Evolutionary conservation across 2,888 invertebrate genomes (phyloP).

Genomic region (Conops quadrifasciatus): DNA sequence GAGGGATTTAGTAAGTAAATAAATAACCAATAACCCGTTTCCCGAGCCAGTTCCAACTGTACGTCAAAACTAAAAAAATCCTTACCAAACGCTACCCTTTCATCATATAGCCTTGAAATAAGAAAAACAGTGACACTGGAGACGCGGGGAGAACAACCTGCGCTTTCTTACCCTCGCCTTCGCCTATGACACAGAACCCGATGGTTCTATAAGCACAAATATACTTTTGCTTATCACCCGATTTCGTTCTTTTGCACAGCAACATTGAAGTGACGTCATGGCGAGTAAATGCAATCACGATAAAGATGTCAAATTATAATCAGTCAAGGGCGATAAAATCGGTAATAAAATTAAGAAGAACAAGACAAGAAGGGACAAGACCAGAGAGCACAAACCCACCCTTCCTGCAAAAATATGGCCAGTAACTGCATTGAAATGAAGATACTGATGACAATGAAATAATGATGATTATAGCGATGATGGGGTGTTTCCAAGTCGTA

Average conservation of each 20-base stretch:
- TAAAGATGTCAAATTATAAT: slow-evolving; percentile 31
- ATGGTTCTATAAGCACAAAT: no score
- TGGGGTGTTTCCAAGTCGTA: slow-evolving; percentile 5
- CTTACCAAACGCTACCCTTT: no score
- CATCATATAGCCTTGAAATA: no score
- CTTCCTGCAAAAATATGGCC: background rate
- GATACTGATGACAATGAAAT: no score
- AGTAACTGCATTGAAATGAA: slow-evolving; percentile 1
- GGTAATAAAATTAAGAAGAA: background rate
- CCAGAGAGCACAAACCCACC: background rate
- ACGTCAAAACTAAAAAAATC: no score
- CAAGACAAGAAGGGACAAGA: slow-evolving; percentile 1
- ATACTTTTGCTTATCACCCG: background rate
- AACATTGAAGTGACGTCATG: slow-evolving; percentile 4
- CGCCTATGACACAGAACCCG: no score
- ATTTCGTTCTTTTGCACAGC: background rate
- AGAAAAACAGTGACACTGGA: no score
- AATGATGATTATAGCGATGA: slow-evolving; percentile 5
- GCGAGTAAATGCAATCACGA: slow-evolving; percentile 14
- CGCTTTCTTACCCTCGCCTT: no score
- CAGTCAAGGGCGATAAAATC: slow-evolving; percentile 22
- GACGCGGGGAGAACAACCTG: no score
- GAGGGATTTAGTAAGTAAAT: no score
- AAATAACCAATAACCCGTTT: no score
- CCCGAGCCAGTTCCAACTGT: no score